Base-by-base conservation (phyloP, 1,140 invertebrate species). In the Ostrea edulis region DNA sequence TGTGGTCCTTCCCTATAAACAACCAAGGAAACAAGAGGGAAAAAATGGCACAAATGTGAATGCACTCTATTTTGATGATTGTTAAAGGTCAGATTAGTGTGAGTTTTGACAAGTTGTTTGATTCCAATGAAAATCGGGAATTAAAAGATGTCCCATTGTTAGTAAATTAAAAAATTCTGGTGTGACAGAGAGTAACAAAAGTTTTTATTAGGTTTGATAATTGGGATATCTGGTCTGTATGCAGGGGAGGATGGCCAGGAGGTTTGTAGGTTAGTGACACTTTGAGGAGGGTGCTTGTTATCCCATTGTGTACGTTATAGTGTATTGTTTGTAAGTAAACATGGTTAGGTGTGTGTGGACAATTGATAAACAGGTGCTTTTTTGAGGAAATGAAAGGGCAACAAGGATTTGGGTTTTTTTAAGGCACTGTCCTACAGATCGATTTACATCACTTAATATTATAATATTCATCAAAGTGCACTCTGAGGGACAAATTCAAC, bases 261-360 rank as follows among this genome's bases (percentile, higher is more conserved):
- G 14, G 22, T 77, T 35, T 44, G 68, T 77, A 29, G 68, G 68
- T 35, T 25, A 77, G 11, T 77, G 68, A 77, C 68, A 29, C 25
- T 22, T 14, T 29, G 12, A 29, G 8, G 68, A 77, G 68, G 29
- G 68, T 29, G 25, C 68, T 77, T 77, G 29, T 77, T 77, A 29
- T 9, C 68, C 29, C 29, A 25, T 29, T 77, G 25, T 77, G 25
- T 12, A 44, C 35, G 5, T 29, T 5, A 14, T 14, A 12, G 65
- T 77, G 25, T 77, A 77, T 77, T 29, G 68, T 77, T 44, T 77
- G 68, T 77, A 35, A 77, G 68, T 77, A 77, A 77, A 44, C 68
- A 77, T 77, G 68, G 68, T 25, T 25, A 77, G 68, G 25, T 77
- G 68, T 25, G 68, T 25, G 9, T 29, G 68, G 35, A 77, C 25